Percentiles rank a stretch among this genome's conserved stretches.
Evolutionary conservation across 2,113 vertebrate genomes (phyloP).

Genomic region (Hydropotes inermis): DNA sequence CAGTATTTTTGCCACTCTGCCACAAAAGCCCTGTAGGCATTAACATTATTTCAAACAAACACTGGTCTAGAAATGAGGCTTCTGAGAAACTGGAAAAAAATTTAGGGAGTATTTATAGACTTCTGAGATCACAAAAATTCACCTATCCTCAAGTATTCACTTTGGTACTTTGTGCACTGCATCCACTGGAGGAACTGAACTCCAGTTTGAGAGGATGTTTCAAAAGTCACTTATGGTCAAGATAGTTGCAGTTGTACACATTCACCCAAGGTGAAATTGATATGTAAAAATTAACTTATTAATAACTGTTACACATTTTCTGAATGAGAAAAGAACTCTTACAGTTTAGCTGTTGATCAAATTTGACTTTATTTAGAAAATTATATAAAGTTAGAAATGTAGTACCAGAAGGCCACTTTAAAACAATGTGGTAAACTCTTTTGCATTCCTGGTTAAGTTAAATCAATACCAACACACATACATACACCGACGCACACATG

Average conservation of each 20-base stretch:
- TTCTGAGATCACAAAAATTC: neutral
- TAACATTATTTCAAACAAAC: neutral
- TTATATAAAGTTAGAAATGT: neutral
- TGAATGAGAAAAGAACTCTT: neutral
- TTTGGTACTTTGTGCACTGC: neutral
- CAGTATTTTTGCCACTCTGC: neutral
- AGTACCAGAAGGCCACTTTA: neutral
- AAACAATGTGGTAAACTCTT: neutral
- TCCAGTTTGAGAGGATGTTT: neutral
- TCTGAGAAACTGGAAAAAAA: neutral
- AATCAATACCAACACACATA: neutral
- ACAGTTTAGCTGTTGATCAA: neutral
- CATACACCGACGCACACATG: too few relatives aligned
- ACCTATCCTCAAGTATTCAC: neutral
- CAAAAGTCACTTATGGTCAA: neutral
- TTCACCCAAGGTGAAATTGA: neutral
- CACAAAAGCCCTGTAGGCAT: neutral
- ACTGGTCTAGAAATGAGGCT: neutral
- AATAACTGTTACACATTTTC: neutral
- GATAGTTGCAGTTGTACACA: neutral
- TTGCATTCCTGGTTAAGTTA: neutral
- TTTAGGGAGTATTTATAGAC: neutral
- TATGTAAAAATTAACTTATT: neutral
- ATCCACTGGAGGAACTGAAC: rapidly evolving
- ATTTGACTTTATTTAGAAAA: constrained; percentile 32